Evolutionary conservation across 2,888 invertebrate genomes (phyloP), one percentile per base, ranked within the genome.

Genomic region (Caenorhabditis doughertyi): DNA sequence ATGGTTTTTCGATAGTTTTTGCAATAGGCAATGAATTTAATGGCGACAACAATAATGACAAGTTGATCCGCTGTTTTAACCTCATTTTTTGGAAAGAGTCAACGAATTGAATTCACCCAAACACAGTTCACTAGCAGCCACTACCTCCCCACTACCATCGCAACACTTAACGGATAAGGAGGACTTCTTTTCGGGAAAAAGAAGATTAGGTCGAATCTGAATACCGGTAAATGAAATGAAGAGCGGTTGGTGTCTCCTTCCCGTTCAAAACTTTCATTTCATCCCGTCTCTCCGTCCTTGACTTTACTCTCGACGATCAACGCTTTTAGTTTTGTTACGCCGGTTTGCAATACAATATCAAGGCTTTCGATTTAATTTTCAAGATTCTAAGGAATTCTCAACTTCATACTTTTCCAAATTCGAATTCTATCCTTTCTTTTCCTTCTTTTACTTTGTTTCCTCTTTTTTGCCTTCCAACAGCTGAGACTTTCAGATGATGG

Each of bases 201-300:
- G 77, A 32, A 77, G 77, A 77, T 77, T 77, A 77, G 77, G 77
- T 77, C 53, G 68, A 77, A 68, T 68, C 68, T 68, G 77, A 77
- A 77, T 77, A 77, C 76, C 76, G 76, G 76, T 76, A 76, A 76
- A 76, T 76, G 76, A 76, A 76, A 76, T 68, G 67, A 76, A 67
- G 76, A 67, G 65, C 55, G 73, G 27, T 32, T 29, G 42, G 25
- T 16, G 58, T 56, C 56, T 60, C 67, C 55, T 58, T 49, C 44
- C 60, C 60, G 68, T 68, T 77, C 68, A 77, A n/a, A n/a, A 77
- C 60, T 68, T 68, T 77, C 68, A 9, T 62, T 62, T 77, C 55
- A 51, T 68, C 35, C 64, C 67, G n/a, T 49, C 23, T 58, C 64
- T 18, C 32, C 70, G 77, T 77, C 77, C 77, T 77, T 77, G 77